phyloP scores from a whole-genome alignment of 2,113 vertebrate genomes.

The Falco punctatus region DNA sequence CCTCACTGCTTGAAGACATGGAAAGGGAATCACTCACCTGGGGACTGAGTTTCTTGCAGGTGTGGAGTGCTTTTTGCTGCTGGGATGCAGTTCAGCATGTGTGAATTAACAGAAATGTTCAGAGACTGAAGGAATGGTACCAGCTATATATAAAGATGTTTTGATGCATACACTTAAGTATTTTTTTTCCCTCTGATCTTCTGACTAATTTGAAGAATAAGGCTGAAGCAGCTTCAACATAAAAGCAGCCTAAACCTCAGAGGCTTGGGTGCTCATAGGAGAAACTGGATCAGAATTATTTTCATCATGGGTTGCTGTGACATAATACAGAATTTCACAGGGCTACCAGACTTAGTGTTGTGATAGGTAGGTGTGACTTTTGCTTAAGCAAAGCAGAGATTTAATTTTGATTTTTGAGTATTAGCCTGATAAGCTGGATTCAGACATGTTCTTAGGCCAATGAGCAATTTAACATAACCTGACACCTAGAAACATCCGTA shows the following conservation, averaged over 20 bases:
- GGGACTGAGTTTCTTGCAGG: not conserved
- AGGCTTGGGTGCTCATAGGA: not conserved
- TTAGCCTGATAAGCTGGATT: not conserved
- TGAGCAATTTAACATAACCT: not conserved
- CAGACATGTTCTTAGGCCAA: not conserved
- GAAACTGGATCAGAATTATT: not conserved
- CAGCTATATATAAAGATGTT: not conserved
- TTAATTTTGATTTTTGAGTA: not conserved
- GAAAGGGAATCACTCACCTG: not conserved
- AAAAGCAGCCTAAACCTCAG: not conserved
- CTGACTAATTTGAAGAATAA: not conserved
- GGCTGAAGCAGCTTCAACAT: not conserved
- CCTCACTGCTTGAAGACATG: fast-evolving
- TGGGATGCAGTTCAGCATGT: not conserved
- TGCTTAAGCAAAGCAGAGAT: not conserved
- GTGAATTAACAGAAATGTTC: not conserved
- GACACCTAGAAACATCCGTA: not conserved
- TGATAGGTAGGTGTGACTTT: not conserved
- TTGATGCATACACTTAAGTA: not conserved
- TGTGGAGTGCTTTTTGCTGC: not conserved
- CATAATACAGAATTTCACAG: not conserved
- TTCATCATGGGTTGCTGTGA: not conserved
- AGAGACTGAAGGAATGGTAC: not conserved
- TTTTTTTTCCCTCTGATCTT: not conserved
- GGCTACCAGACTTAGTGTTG: not conserved